Conservation (phyloP, 2,888 invertebrate species). For the Microplitis deprimator region DNA sequence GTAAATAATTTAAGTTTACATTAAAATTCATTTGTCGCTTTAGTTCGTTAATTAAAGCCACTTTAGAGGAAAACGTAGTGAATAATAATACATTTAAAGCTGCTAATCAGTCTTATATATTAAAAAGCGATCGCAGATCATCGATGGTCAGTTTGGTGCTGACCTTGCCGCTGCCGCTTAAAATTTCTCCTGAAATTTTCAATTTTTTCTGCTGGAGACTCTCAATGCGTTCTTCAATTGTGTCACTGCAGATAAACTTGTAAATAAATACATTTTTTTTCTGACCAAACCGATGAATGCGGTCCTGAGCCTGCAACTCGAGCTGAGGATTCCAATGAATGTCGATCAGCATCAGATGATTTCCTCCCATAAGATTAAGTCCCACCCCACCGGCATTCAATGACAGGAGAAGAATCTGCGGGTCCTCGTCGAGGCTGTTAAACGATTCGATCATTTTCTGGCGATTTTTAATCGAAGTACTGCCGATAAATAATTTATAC, state of each 20-base stretch:
- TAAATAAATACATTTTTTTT: conserved; percentile 77
- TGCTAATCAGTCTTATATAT: background rate
- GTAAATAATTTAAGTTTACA: too few relatives aligned
- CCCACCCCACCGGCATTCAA: conserved; percentile 96
- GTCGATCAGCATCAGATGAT: conserved; percentile 91
- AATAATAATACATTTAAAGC: background rate
- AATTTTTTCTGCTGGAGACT: conserved; percentile 86
- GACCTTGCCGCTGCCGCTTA: background rate
- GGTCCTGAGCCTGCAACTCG: conserved; percentile 94
- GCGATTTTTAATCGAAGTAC: conserved; percentile 81
- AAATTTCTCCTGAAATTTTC: conserved; percentile 75
- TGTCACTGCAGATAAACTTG: conserved; percentile 87
- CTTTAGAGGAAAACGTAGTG: background rate
- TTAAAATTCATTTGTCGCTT: too few relatives aligned
- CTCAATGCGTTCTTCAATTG: conserved; percentile 90
- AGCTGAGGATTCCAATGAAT: conserved; percentile 98
- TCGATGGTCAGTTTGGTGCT: background rate
- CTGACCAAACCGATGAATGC: conserved; percentile 94
- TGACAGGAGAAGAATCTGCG: conserved; percentile 84
- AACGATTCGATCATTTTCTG: conserved; percentile 68
- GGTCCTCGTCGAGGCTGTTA: conserved; percentile 51
- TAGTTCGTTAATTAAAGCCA: background rate
- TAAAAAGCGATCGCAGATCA: conserved; percentile 6
- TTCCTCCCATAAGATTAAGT: conserved; percentile 92
- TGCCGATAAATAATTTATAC: conserved; percentile 78